A percentile compares a stretch with the other conserved stretches of the same genome.
Evolutionary conservation across 2,888 invertebrate genomes (phyloP).

Genomic region (Drosophila vallismaia): DNA sequence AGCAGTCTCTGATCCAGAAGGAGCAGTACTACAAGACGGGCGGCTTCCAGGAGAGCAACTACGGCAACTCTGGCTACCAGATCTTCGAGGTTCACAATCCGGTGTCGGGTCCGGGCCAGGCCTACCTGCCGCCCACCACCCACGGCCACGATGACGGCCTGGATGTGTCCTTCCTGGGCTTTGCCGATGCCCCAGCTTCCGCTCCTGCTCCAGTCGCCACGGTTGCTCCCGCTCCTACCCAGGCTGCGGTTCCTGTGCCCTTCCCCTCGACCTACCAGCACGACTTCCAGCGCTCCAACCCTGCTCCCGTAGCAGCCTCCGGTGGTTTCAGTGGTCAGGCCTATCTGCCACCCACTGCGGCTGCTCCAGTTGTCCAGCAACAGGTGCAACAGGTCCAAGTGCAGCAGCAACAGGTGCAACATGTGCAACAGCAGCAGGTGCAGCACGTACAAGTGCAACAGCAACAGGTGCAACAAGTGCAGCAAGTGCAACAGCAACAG

Average conservation of each 20-base stretch:
- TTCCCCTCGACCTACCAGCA: constrained; percentile 75
- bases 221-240: constrained; percentile 4
- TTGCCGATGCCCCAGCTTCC: constrained; percentile 45
- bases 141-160: constrained; percentile 61
- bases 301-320: background rate
- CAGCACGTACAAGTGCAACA: background rate
- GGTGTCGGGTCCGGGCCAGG: constrained; percentile 46
- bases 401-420: constrained; percentile 15
- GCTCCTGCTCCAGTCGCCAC: constrained; percentile 23
- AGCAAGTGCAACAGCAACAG: constrained; percentile 21
- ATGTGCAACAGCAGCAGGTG: constrained; percentile 25
- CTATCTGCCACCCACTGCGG: constrained; percentile 57
- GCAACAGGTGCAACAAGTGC: constrained; percentile 21
- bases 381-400: constrained; percentile 18
- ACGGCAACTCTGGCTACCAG: constrained; percentile 71
- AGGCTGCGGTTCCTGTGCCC: constrained; percentile 56
- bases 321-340: constrained; percentile 32
- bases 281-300: constrained; percentile 50
- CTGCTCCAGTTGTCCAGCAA: constrained; percentile 2
- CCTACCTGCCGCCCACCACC: constrained; percentile 54
- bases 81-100: constrained; percentile 78
- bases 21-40: constrained; percentile 38
- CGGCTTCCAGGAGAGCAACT: constrained; percentile 67
- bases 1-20: constrained; percentile 33
- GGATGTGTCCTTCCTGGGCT: constrained; percentile 67